phyloP scores from a whole-genome alignment of 1,140 invertebrate genomes.

The Neoseiulus cucumeris region DNA sequence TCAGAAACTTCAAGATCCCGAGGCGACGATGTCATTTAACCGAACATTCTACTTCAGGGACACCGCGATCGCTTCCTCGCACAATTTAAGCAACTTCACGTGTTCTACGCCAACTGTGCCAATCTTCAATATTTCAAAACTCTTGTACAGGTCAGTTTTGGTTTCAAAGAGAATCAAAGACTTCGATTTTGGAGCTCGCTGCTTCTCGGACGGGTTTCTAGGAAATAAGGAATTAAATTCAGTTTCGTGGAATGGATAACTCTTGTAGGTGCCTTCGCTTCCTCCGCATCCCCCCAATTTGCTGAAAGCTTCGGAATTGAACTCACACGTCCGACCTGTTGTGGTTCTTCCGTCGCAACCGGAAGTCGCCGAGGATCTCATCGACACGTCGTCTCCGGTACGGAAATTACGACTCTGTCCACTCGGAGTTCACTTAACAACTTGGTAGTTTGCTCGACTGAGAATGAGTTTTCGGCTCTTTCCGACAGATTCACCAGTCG shows the following conservation, averaged over 20 bases:
- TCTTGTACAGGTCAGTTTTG: conserved; percentile 62
- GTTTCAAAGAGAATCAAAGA: too few relatives aligned
- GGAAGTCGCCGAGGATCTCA: conserved; percentile 34
- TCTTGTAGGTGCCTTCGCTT: neutral
- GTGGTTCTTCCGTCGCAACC: conserved; percentile 61
- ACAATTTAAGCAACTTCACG: conserved; percentile 67
- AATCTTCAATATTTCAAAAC: conserved; percentile 94
- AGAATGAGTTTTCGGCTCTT: too few relatives aligned
- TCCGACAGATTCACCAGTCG: too few relatives aligned
- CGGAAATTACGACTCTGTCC: conserved; percentile 16
- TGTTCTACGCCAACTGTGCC: conserved; percentile 77
- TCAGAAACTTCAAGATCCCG: too few relatives aligned
- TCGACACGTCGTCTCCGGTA: conserved; percentile 45
- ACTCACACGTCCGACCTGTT: conserved; percentile 77
- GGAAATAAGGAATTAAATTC: too few relatives aligned
- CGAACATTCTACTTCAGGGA: conserved; percentile 41
- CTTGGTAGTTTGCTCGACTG: too few relatives aligned
- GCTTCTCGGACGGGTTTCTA: too few relatives aligned
- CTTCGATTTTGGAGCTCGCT: too few relatives aligned
- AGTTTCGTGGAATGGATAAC: too few relatives aligned
- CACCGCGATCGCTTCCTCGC: conserved; percentile 75
- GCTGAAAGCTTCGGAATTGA: conserved; percentile 70
- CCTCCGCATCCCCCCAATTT: conserved; percentile 80
- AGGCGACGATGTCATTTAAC: too few relatives aligned
- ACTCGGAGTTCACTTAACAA: conserved; percentile 20